Evolutionary conservation across 2,888 invertebrate species (phyloP).

Genomic region (Agriopis aurantiaria): DNA sequence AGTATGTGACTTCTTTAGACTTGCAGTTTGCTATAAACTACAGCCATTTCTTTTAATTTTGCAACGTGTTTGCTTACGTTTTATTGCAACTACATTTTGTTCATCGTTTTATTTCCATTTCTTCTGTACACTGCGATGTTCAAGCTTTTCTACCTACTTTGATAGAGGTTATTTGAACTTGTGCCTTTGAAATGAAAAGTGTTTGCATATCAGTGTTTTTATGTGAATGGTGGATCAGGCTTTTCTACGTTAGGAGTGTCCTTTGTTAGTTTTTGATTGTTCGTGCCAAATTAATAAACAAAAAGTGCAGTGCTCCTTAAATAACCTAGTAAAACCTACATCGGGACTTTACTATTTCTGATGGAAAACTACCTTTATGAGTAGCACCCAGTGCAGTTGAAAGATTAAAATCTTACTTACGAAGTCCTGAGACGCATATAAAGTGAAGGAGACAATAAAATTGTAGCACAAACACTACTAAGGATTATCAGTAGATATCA

Average conservation of each 20-base stretch:
- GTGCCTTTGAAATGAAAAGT: conserved; percentile 21
- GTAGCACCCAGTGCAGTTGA: conserved; percentile 37
- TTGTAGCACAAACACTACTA: conserved; percentile 49
- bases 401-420: conserved; percentile 57
- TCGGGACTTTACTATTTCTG: conserved; percentile 15
- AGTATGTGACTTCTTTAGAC: conserved; percentile 7
- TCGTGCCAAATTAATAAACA: conserved; percentile 14
- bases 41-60: neutral
- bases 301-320: conserved; percentile 31
- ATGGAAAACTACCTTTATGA: conserved; percentile 12
- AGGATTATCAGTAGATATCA: conserved; percentile 42
- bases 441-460: conserved; percentile 54
- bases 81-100: conserved; percentile 4
- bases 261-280: conserved; percentile 23
- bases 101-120: conserved; percentile 8
- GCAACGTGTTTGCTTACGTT: conserved; percentile 1
- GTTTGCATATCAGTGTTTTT: conserved; percentile 24
- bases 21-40: conserved; percentile 12
- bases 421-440: conserved; percentile 63
- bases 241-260: conserved; percentile 20
- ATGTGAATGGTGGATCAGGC: conserved; percentile 22
- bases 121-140: conserved; percentile 18
- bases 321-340: conserved; percentile 16
- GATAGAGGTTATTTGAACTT: neutral
- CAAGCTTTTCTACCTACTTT: conserved; percentile 15